A percentile compares a stretch with the other conserved stretches of the same genome.
Conservation (phyloP, 2,113 vertebrate species). For the Promerops cafer region DNA sequence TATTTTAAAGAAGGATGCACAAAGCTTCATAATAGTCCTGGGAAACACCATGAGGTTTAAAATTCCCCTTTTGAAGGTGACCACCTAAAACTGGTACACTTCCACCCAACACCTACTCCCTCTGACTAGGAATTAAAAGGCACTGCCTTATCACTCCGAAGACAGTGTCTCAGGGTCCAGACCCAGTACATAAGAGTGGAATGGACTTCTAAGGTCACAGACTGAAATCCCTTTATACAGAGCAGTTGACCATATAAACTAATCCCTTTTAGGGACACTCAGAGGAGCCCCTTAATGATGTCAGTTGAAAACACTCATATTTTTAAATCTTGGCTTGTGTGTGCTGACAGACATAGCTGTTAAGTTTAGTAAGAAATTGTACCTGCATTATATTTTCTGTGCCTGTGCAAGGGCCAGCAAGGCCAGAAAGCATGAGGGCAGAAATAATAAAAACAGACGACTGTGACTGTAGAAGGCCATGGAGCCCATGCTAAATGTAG, state of each 20-base stretch:
- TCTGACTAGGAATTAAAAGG: background rate
- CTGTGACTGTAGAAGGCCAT: background rate
- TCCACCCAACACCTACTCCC: background rate
- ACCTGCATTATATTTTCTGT: background rate
- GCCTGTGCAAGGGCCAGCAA: background rate
- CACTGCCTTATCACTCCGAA: background rate
- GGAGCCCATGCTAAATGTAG: background rate
- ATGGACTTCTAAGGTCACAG: background rate
- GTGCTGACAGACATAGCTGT: background rate
- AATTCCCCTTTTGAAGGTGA: background rate
- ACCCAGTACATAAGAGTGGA: background rate
- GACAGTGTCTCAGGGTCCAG: background rate
- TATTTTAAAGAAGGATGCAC: background rate
- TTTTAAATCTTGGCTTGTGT: background rate
- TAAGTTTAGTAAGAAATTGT: background rate
- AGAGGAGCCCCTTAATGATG: background rate
- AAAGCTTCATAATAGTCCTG: background rate
- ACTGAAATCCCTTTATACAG: background rate
- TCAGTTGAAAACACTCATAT: background rate
- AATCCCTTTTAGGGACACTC: background rate
- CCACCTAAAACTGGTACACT: background rate
- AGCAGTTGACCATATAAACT: background rate
- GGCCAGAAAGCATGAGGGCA: fast-evolving
- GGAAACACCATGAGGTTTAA: background rate
- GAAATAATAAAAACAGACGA: background rate